Evolutionary conservation across 2,888 invertebrate genomes (phyloP).

Genomic region (Trichopria drosophilae): DNA sequence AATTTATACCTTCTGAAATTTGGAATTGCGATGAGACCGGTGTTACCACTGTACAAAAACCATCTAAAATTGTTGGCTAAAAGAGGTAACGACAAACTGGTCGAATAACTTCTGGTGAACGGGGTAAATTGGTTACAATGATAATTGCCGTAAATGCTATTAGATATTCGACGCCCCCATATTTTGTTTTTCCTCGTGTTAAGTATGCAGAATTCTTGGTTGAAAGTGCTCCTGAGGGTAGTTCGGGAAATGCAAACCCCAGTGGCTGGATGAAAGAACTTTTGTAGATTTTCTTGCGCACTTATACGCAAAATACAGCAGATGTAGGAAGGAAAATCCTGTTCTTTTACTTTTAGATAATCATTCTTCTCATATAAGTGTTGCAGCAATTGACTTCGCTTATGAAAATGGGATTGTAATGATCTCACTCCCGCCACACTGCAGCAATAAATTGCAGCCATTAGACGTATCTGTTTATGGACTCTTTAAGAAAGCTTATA

Average conservation of each 20-base stretch:
- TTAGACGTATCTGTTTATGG: slow-evolving; percentile 45
- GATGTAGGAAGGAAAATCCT: slow-evolving; percentile 7
- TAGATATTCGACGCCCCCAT: slow-evolving; percentile 47
- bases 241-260: slow-evolving; percentile 36
- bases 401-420: slow-evolving; percentile 47
- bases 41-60: slow-evolving; percentile 10
- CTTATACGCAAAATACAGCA: too few species aligned
- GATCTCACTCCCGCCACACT: slow-evolving; percentile 48
- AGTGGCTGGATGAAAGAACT: slow-evolving; percentile 43
- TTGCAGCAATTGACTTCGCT: slow-evolving; percentile 39
- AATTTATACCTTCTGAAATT: too few species aligned
- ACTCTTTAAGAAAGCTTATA: slow-evolving; percentile 45
- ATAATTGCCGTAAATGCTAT: slow-evolving; percentile 41
- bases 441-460: slow-evolving; percentile 49
- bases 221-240: slow-evolving; percentile 40
- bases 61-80: slow-evolving; percentile 3
- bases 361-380: slow-evolving; percentile 24
- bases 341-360: slow-evolving; percentile 43
- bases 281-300: slow-evolving; percentile 35
- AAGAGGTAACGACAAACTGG: slow-evolving; percentile 53
- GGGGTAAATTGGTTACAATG: slow-evolving; percentile 47
- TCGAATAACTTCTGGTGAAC: slow-evolving; percentile 49
- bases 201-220: slow-evolving; percentile 43
- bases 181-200: slow-evolving; percentile 50
- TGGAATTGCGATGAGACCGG: slow-evolving; percentile 12